Percentiles rank a stretch among this genome's conserved stretches.
These are phyloP conservation scores for Myiozetetes cayanensis DNA, from an alignment of 2,113 vertebrate species.

Conservation along the genomic window DNA sequence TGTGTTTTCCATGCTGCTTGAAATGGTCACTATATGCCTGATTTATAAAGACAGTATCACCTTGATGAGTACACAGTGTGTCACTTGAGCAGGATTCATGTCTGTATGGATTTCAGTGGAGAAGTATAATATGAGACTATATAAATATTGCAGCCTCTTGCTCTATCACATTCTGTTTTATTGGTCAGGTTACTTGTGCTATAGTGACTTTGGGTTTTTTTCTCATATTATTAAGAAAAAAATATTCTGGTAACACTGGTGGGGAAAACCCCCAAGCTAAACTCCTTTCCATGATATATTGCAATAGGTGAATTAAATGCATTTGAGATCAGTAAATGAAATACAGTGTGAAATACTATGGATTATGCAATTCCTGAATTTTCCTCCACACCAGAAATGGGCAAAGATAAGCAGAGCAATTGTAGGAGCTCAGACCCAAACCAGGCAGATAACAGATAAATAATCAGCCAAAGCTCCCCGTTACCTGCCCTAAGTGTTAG, in stretches of 20 bases:
- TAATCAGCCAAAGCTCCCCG: neutral
- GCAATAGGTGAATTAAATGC: neutral
- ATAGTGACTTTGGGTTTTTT: neutral
- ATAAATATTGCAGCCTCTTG: constrained; percentile 2
- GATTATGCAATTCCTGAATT: neutral
- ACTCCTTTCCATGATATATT: neutral
- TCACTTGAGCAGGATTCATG: constrained; percentile 41
- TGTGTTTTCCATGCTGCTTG: neutral
- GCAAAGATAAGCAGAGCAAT: neutral
- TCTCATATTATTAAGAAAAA: neutral
- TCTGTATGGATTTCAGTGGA: constrained; percentile 35
- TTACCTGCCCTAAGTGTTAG: neutral
- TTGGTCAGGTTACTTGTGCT: neutral
- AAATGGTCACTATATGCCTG: neutral
- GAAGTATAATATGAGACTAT: neutral
- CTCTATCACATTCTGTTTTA: neutral
- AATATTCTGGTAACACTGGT: neutral
- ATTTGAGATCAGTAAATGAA: neutral
- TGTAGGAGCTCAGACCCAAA: neutral
- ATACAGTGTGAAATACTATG: neutral
- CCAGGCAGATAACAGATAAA: neutral
- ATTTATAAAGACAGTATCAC: constrained; percentile 44
- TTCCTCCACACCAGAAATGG: neutral
- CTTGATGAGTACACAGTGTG: constrained; percentile 42
- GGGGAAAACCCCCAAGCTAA: neutral